Evolutionary conservation across 2,113 vertebrate species (phyloP), one percentile per base, ranked within the genome.

Genomic region (Ardeotis arabs): DNA sequence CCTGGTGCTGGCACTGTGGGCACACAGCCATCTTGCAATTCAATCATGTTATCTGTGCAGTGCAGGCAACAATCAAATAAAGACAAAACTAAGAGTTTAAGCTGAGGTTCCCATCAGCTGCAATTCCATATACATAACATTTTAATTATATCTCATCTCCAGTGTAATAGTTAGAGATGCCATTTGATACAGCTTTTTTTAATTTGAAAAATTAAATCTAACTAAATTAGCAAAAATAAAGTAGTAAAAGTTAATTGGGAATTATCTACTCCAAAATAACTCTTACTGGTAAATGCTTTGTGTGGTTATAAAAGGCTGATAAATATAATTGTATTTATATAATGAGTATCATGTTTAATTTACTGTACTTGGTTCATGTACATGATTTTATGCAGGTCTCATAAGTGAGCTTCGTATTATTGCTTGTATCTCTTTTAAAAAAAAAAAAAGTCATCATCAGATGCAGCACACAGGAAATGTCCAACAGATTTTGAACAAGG

Each of bases 301-400:
- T 95, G 89, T 92, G 94, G 85, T 96, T 97, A 96, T 95, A 97
- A 89, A 96, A 96, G 91, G 90, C 93, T 96, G 93, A 97, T 97
- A 97, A 97, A 96, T 97, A 96, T 96, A 97, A 97, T 95, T 97
- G 95, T 97, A 97, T 96, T 97, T 94, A 97, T 94, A 93, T 95
- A 96, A 97, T 97, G 96, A 96, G 86, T 52, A 97, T 95, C 95
- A 97, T 97, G 94, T 97, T 97, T 97, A 97, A 97, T 97, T 97
- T 97, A 94, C 96, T 92, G 83, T 95, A 95, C 73, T 97, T 95
- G 94, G 73, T 94, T 95, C 87, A 90, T 93, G 93, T 62, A 94
- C 75, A 90, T 75, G 84, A 44, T 89, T 95, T 97, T 96, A 94
- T 92, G 92, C 94, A 87, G 94, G 55, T 55, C 92, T 96, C 90